Evolutionary conservation across 2,888 invertebrate species (phyloP), one percentile per base, ranked within the genome.

Genomic region (Tetragonula carbonaria): DNA sequence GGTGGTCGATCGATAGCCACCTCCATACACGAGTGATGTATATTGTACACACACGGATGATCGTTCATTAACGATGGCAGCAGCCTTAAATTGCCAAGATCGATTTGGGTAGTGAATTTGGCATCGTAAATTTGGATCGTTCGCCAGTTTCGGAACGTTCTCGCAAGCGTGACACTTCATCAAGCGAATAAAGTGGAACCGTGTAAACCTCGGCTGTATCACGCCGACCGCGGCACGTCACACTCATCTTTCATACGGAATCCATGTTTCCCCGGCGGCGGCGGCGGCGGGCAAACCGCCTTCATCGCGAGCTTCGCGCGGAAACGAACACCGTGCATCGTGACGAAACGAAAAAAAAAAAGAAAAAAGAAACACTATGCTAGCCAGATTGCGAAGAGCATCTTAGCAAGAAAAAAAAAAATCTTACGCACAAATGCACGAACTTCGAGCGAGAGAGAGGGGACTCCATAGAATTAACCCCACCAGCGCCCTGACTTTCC

Each of bases 131-230:
- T 28, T 28, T 28, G 38, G 21, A 28, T 51, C 33, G 67, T n/a
- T 53, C 67, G 16, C n/a, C 51, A 57, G 66, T 62, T 78, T 67
- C 74, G 50, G 65, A 33, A 23, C 65, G 63, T 74, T 50, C 83
- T 33, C 53, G 28, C 63, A 76, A 50, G 63, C 59, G 4, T 63
- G 38, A 33, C 68, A 72, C 57, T 77, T 79, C 85, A 79, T 85
- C 71, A 57, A 74, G 74, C 57, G 70, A 74, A 68, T 84, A 75
- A 84, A 80, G 67, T 23, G 62, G 53, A 62, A 21, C 38, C 66
- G 38, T 81, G 70, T 75, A 74, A 78, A 79, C 78, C 70, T 55
- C 72, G 13, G 28, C 72, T 71, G 65, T 72, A 71, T 85, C 85
- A 51, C 21, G 28, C 62, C 57, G 16, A 57, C 65, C 65, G 73